Percentiles rank a stretch among this genome's conserved stretches.
Conservation (phyloP, 1,140 invertebrate species). For the Drosophila neocordata region DNA sequence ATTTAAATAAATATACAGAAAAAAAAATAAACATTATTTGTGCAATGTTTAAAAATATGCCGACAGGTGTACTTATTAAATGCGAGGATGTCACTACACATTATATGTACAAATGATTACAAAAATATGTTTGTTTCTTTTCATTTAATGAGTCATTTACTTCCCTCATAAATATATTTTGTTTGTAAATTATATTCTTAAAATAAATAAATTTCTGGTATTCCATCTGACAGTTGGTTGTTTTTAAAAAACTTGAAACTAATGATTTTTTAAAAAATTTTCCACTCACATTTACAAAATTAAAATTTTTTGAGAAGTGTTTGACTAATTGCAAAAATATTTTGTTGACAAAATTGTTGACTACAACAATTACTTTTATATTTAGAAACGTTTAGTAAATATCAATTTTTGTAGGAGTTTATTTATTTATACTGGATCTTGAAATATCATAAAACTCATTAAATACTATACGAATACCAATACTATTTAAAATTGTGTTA, state of each 20-base stretch:
- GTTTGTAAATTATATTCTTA: slow-evolving; percentile 1
- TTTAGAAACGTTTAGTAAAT: too few relatives aligned
- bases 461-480: neutral
- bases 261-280: too few relatives aligned
- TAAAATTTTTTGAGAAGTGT: too few relatives aligned
- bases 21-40: neutral
- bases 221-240: neutral
- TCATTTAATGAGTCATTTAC: slow-evolving; percentile 4
- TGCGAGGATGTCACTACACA: neutral
- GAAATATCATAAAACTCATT: neutral
- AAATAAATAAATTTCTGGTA: neutral
- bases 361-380: too few relatives aligned
- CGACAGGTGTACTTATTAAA: neutral
- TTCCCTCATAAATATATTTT: neutral
- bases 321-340: too few relatives aligned
- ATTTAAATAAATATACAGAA: neutral
- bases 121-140: neutral
- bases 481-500: too few relatives aligned
- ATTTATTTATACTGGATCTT: too few relatives aligned
- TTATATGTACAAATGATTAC: neutral
- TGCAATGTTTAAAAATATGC: neutral
- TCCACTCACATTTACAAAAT: too few relatives aligned
- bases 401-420: too few relatives aligned
- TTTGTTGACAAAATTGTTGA: too few relatives aligned
- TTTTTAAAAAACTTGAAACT: neutral